phyloP scores from a whole-genome alignment of 2,888 invertebrate species.

The Caenorhabditis auriculariae region DNA sequence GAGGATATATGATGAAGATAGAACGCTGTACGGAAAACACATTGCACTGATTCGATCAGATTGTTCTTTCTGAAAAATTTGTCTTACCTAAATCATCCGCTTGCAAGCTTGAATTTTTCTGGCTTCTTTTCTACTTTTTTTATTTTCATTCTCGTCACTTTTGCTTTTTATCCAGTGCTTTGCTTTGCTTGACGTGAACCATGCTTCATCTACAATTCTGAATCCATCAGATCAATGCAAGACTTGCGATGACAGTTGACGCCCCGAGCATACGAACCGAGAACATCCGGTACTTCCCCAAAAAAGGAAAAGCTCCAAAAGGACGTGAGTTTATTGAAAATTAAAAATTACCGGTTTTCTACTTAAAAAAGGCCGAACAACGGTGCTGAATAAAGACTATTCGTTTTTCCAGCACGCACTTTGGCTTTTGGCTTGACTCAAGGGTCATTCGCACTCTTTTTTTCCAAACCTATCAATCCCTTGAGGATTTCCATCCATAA shows the following conservation, averaged over 20 bases:
- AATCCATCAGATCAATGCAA: conserved; percentile 40
- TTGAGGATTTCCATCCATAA: not conserved
- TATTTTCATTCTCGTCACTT: not conserved
- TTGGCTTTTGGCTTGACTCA: too few species aligned
- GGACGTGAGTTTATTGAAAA: conserved; percentile 43
- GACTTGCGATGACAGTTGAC: conserved; percentile 50
- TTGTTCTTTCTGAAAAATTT: conserved; percentile 1
- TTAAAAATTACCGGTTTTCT: too few species aligned
- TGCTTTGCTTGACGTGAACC: not conserved
- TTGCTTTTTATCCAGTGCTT: too few species aligned
- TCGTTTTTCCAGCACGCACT: too few species aligned
- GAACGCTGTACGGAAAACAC: too few species aligned
- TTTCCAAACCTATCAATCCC: not conserved
- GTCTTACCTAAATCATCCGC: not conserved
- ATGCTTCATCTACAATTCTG: not conserved
- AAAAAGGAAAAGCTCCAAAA: conserved; percentile 44
- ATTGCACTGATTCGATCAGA: not conserved
- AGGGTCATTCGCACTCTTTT: not conserved
- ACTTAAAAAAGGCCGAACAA: too few species aligned
- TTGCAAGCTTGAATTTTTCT: not conserved
- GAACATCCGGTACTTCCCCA: conserved; percentile 56
- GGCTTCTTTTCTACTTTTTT: not conserved
- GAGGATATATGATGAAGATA: too few species aligned
- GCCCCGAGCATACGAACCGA: conserved; percentile 53
- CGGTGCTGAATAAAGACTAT: too few species aligned